Evolutionary conservation across 64 coral and sea anemone genomes (phyloP).

Genomic region (Pocillopora damicornis): DNA sequence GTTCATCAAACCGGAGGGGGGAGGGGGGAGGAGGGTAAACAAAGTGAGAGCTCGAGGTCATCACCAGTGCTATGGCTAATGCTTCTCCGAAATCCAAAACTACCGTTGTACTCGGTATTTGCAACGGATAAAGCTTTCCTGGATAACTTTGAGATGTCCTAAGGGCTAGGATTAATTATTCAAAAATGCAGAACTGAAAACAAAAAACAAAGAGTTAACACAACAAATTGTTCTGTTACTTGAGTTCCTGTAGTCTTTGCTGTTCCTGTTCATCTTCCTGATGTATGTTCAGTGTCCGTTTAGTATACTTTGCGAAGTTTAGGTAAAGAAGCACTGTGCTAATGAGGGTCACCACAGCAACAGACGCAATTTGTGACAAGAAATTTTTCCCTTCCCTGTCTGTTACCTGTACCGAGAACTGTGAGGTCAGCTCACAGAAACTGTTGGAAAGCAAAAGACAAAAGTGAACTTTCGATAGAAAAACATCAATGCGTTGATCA

Average conservation of each 20-base stretch:
- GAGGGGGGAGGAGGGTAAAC: too few relatives aligned
- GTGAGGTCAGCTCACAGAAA: conserved; percentile 72
- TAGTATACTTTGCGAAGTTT: conserved; percentile 65
- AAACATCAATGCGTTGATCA: background rate
- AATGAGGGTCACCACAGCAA: conserved; percentile 44
- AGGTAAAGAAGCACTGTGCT: conserved; percentile 46
- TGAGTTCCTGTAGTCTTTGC: conserved; percentile 75
- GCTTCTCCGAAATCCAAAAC: too few relatives aligned
- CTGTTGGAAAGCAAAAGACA: conserved; percentile 20
- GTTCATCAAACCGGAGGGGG: too few relatives aligned
- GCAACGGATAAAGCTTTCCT: too few relatives aligned
- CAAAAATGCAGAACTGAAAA: too few relatives aligned
- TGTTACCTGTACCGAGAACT: conserved; percentile 60
- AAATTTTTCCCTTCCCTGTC: conserved; percentile 21
- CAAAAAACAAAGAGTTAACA: too few relatives aligned
- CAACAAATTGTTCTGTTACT: conserved; percentile 6
- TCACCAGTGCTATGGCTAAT: too few relatives aligned
- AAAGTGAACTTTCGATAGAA: background rate
- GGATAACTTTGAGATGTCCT: too few relatives aligned
- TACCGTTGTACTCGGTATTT: too few relatives aligned
- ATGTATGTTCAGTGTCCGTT: conserved; percentile 64
- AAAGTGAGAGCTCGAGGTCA: too few relatives aligned
- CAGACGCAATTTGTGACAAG: conserved; percentile 43
- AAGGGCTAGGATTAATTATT: too few relatives aligned
- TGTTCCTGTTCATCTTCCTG: conserved; percentile 52